Percentiles rank a stretch among this genome's conserved stretches.
Evolutionary conservation across 2,888 invertebrate species (phyloP).

Genomic region (Allophyes oxyacanthae): DNA sequence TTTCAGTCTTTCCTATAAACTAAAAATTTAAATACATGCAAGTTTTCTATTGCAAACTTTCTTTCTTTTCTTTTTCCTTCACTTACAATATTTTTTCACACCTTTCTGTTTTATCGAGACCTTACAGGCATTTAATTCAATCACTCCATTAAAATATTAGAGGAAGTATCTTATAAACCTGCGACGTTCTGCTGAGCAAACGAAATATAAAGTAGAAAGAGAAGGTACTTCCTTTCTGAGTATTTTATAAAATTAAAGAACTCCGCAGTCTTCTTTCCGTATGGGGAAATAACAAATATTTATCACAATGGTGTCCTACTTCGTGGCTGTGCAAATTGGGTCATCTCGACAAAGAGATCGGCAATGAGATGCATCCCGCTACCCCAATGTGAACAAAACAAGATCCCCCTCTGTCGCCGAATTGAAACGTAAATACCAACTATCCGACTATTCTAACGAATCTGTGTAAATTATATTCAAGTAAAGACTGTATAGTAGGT

Average conservation of each 20-base stretch:
- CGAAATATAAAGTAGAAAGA: too few species aligned
- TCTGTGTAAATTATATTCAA: constrained; percentile 4
- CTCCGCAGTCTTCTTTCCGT: too few species aligned
- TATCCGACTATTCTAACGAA: constrained; percentile 1
- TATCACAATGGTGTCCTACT: constrained; percentile 66
- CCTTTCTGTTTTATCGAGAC: constrained; percentile 4
- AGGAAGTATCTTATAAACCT: constrained; percentile 10
- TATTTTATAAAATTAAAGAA: not conserved
- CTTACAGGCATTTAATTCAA: constrained; percentile 3
- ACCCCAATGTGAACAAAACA: constrained; percentile 45
- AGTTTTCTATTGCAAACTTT: too few species aligned
- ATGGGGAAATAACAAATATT: too few species aligned
- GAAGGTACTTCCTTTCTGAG: too few species aligned
- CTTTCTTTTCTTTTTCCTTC: not conserved
- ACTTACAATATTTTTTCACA: not conserved
- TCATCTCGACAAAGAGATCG: constrained; percentile 69
- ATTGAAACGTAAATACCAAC: constrained; percentile 26
- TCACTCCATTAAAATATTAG: constrained; percentile 11
- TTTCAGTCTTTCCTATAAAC: too few species aligned
- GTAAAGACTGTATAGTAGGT: too few species aligned
- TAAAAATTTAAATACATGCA: too few species aligned
- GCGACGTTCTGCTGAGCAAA: constrained; percentile 1
- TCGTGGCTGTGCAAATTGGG: constrained; percentile 65
- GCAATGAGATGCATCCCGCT: constrained; percentile 68
- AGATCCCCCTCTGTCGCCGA: constrained; percentile 17